Conservation (phyloP, 2,797 vertebrate genomes). For the Helostoma temminkii region DNA sequence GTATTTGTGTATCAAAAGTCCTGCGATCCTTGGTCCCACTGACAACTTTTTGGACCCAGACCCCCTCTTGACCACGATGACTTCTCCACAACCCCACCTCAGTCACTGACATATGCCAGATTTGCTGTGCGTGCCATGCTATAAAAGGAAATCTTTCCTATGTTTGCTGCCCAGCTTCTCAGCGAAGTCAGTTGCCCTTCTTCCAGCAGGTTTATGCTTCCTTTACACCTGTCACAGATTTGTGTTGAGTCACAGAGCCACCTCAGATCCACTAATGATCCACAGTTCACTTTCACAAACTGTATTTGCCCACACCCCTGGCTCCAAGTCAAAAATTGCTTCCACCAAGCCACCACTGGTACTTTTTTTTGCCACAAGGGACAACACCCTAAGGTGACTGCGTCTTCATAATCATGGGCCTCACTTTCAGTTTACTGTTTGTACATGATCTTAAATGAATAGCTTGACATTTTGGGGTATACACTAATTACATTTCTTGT, state of each 20-base stretch:
- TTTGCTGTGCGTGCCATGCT: conserved; percentile 60
- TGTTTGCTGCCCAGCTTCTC: conserved; percentile 46
- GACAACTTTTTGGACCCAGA: conserved; percentile 64
- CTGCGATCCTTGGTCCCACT: conserved; percentile 50
- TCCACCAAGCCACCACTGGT: conserved; percentile 17
- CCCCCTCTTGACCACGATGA: conserved; percentile 61
- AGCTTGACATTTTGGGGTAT: background rate
- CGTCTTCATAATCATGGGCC: conserved; percentile 3
- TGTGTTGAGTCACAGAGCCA: conserved; percentile 37
- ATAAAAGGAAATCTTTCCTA: conserved; percentile 73
- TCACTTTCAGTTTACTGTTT: conserved; percentile 13
- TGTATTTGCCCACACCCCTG: conserved; percentile 21
- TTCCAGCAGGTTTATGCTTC: conserved; percentile 57
- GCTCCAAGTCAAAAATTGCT: conserved; percentile 22
- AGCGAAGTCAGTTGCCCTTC: conserved; percentile 48
- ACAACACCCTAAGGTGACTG: conserved; percentile 19
- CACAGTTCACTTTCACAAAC: conserved; percentile 39
- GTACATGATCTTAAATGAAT: conserved; percentile 9
- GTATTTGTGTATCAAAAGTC: conserved; percentile 68
- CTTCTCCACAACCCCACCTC: conserved; percentile 61
- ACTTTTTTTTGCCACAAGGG: conserved; percentile 10
- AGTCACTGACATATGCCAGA: conserved; percentile 66
- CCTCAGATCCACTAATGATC: conserved; percentile 49
- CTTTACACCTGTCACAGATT: conserved; percentile 67
- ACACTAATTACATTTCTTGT: too few relatives aligned